These are phyloP conservation scores for Dryobota labecula DNA, from an alignment of 2,888 invertebrate species.

Conservation along the genomic window DNA sequence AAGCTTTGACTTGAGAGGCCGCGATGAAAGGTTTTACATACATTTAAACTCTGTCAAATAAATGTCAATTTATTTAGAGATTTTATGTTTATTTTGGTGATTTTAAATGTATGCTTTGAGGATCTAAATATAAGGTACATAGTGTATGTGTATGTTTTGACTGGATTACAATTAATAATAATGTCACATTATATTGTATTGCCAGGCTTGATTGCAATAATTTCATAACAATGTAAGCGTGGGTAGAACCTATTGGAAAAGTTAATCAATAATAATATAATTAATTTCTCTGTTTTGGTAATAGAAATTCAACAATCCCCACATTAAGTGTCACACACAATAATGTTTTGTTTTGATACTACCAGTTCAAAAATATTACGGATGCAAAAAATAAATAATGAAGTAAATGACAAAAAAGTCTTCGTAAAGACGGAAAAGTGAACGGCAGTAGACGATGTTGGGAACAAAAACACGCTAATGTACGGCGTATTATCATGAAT, in stretches of 20 bases:
- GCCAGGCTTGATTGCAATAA: background rate
- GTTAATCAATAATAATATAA: background rate
- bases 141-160: background rate
- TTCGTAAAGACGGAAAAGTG: conserved; percentile 66
- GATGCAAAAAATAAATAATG: conserved; percentile 73
- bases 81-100: conserved; percentile 43
- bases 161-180: background rate
- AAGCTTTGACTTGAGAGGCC: conserved; percentile 71
- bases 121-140: background rate
- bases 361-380: conserved; percentile 39
- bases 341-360: conserved; percentile 2
- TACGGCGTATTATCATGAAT: conserved; percentile 87
- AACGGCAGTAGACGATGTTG: conserved; percentile 73
- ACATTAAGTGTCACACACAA: background rate
- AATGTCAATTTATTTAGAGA: conserved; percentile 61
- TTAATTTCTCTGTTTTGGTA: background rate
- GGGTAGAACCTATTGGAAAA: background rate
- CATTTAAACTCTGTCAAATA: conserved; percentile 71
- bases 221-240: background rate
- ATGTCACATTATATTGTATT: background rate
- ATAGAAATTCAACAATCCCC: background rate
- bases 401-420: conserved; percentile 69
- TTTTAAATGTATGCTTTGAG: conserved; percentile 28
- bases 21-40: conserved; percentile 79
- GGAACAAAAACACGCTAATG: conserved; percentile 83